Evolutionary conservation across 2,888 invertebrate genomes (phyloP).

Genomic region (Octodonta nipae): DNA sequence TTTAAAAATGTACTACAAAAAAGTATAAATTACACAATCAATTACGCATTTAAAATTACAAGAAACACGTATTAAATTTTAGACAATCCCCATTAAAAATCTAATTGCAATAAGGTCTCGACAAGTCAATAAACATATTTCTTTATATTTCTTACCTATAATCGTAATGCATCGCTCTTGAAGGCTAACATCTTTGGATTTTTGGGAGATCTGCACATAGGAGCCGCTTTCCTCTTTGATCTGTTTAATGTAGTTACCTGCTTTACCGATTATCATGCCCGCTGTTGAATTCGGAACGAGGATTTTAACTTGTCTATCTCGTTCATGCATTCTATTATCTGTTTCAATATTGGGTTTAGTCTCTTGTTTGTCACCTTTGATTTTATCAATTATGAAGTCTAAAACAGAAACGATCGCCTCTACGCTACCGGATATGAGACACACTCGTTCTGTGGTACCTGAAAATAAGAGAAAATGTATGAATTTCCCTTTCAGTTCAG

Average conservation of each 20-base stretch:
- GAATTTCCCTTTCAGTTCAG: too few relatives aligned
- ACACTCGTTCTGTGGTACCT: constrained; percentile 90
- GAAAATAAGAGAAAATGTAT: too few relatives aligned
- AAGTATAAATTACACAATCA: too few relatives aligned
- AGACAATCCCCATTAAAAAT: too few relatives aligned
- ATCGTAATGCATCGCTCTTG: constrained; percentile 92
- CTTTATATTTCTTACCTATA: constrained; percentile 48
- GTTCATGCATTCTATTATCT: constrained; percentile 73
- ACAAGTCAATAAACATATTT: too few relatives aligned
- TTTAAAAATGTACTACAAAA: too few relatives aligned
- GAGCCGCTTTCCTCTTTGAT: constrained; percentile 89
- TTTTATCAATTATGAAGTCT: constrained; percentile 91
- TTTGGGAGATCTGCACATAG: constrained; percentile 92
- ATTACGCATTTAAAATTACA: too few relatives aligned
- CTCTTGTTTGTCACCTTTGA: too few relatives aligned
- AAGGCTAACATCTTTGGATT: constrained; percentile 83
- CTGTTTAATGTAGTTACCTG: constrained; percentile 90
- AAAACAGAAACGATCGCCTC: constrained; percentile 84
- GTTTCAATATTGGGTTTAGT: constrained; percentile 64
- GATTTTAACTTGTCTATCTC: constrained; percentile 91
- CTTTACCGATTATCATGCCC: constrained; percentile 95
- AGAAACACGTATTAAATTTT: too few relatives aligned
- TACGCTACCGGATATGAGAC: constrained; percentile 80
- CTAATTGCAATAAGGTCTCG: too few relatives aligned
- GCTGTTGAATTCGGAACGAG: constrained; percentile 92